Conservation (phyloP, 2,888 invertebrate genomes). For the Seladonia tumulorum region DNA sequence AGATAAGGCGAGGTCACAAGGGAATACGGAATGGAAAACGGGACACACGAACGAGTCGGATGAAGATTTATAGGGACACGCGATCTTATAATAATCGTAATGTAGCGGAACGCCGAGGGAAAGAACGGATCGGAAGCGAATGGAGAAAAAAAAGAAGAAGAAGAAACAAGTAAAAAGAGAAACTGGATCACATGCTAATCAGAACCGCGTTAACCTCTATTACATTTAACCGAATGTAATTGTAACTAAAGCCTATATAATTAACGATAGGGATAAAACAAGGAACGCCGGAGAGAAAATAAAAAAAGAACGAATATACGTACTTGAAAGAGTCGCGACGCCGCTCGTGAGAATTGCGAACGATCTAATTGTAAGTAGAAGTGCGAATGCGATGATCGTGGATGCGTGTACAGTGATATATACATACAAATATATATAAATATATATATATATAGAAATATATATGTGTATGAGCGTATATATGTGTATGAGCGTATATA, state of each 20-base stretch:
- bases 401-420: constrained; percentile 69
- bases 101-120: constrained; percentile 32
- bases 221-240: constrained; percentile 83
- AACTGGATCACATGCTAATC: constrained; percentile 84
- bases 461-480: constrained; percentile 1
- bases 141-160: background rate
- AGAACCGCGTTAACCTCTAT: constrained; percentile 84
- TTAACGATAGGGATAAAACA: constrained; percentile 35
- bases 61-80: constrained; percentile 59
- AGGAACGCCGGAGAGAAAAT: constrained; percentile 39
- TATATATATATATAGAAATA: constrained; percentile 28
- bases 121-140: constrained; percentile 71
- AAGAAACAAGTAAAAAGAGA: constrained; percentile 23
- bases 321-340: constrained; percentile 60
- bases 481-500: background rate
- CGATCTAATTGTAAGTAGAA: constrained; percentile 54
- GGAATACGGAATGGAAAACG: constrained; percentile 34
- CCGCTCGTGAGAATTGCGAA: constrained; percentile 44
- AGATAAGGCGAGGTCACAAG: constrained; percentile 25
- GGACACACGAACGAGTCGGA: constrained; percentile 50
- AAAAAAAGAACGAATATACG: constrained; percentile 47
- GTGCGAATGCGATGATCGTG: constrained; percentile 66
- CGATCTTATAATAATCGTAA: constrained; percentile 48
- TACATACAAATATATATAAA: constrained; percentile 53
- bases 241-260: constrained; percentile 79